Percentiles rank a stretch among this genome's conserved stretches.
Conservation (phyloP, 2,797 vertebrate species). For the Octomys mimax region DNA sequence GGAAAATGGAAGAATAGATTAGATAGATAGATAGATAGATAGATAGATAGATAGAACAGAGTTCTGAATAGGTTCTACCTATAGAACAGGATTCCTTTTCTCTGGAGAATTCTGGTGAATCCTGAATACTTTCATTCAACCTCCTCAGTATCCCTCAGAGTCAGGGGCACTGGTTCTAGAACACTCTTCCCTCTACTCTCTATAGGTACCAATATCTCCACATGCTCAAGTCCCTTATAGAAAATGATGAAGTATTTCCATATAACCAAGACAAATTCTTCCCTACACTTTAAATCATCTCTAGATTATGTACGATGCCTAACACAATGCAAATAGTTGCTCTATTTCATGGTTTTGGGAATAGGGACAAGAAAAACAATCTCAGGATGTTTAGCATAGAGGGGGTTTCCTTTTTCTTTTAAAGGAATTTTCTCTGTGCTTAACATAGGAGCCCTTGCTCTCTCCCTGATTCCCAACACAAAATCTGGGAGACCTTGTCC, state of each 20-base stretch:
- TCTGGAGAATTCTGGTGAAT: background rate
- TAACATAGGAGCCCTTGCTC: background rate
- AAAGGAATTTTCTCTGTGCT: background rate
- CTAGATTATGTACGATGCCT: background rate
- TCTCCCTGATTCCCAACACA: background rate
- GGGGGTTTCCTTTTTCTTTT: background rate
- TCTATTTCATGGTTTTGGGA: background rate
- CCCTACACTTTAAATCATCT: background rate
- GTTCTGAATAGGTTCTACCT: background rate
- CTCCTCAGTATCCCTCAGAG: background rate
- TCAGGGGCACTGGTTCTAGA: background rate
- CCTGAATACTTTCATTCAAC: background rate
- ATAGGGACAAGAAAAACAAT: background rate
- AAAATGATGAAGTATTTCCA: background rate
- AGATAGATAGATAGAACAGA: background rate
- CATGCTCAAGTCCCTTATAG: background rate
- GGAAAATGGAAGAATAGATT: no score
- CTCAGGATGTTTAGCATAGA: background rate
- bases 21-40: background rate
- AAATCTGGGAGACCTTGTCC: background rate
- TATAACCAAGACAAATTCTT: background rate
- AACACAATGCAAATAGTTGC: background rate
- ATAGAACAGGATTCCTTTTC: background rate
- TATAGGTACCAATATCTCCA: background rate
- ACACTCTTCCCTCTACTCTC: background rate